Evolutionary conservation across 2,888 invertebrate genomes (phyloP).

Genomic region (Blastobasis lacticolella): DNA sequence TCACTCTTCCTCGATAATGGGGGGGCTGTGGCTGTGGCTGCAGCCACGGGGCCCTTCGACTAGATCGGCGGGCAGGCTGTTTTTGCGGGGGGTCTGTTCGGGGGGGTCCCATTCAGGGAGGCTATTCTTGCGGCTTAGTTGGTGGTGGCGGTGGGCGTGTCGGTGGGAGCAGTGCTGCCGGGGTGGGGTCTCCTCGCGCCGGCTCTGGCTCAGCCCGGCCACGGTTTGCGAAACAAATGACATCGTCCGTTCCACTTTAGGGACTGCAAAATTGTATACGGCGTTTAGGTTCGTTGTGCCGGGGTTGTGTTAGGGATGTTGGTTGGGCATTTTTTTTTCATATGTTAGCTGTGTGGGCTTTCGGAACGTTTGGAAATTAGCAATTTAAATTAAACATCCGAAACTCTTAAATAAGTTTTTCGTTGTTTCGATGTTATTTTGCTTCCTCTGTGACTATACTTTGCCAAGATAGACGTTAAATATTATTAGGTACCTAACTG

Average conservation of each 20-base stretch:
- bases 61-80: constrained; percentile 64
- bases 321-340: too few species aligned
- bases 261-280: not conserved
- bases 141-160: constrained; percentile 55
- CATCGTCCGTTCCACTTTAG: constrained; percentile 35
- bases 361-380: too few species aligned
- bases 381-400: too few species aligned
- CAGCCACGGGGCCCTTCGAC: constrained; percentile 45
- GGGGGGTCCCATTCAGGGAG: constrained; percentile 68
- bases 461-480: too few species aligned
- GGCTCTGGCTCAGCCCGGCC: constrained; percentile 63
- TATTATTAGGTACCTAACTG: too few species aligned
- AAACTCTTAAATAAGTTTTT: too few species aligned
- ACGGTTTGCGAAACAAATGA: constrained; percentile 75
- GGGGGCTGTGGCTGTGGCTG: constrained; percentile 37
- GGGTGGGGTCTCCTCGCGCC: constrained; percentile 57
- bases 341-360: too few species aligned
- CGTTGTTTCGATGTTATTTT: too few species aligned
- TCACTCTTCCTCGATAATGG: constrained; percentile 55
- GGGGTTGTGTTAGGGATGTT: too few species aligned
- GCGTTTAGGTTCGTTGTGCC: not conserved
- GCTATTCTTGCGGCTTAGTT: constrained; percentile 64
- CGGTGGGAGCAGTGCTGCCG: constrained; percentile 67
- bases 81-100: constrained; percentile 56
- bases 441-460: too few species aligned